A percentile compares a stretch with the other conserved stretches of the same genome.
These are phyloP conservation scores for Amblyornis subalaris DNA, from an alignment of 2,113 vertebrate genomes.

Conservation along the genomic window DNA sequence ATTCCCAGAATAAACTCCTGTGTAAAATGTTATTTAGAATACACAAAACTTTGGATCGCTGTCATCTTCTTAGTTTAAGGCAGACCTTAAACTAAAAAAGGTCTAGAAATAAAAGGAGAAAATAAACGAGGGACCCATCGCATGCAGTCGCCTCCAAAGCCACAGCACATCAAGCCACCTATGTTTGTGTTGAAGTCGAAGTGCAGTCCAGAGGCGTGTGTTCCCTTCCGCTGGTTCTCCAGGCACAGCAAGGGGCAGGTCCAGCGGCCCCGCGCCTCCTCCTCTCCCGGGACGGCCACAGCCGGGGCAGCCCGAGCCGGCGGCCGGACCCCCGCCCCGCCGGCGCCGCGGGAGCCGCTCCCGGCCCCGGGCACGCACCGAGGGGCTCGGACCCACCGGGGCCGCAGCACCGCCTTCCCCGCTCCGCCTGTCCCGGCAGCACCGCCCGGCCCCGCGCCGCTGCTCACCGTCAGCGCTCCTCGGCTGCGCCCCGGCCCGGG, in stretches of 20 bases:
- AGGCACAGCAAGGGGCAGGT: rapidly evolving
- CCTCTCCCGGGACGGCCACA: not conserved
- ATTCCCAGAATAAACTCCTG: not conserved
- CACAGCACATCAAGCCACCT: not conserved
- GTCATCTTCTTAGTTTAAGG: not conserved
- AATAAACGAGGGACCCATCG: rapidly evolving
- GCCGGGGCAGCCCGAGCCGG: not conserved
- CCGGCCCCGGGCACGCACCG: not conserved
- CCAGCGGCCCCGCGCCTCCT: not conserved
- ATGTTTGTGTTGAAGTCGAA: rapidly evolving
- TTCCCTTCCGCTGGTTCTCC: not conserved
- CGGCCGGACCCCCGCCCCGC: not conserved
- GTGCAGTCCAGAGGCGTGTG: not conserved
- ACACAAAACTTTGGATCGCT: not conserved
- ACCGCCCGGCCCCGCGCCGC: not conserved
- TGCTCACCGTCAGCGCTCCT: not conserved
- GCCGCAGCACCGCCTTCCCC: not conserved
- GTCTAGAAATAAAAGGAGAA: not conserved
- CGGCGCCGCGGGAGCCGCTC: not conserved
- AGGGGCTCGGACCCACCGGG: not conserved
- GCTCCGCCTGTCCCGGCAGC: not conserved
- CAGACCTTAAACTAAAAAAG: not conserved
- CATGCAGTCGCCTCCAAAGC: not conserved
- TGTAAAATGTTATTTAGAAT: not conserved
- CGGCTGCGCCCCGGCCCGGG: not conserved